Evolutionary conservation across 2,797 vertebrate genomes (phyloP), one percentile per base, ranked within the genome.

Genomic region (Rhinatrema bivittatum): DNA sequence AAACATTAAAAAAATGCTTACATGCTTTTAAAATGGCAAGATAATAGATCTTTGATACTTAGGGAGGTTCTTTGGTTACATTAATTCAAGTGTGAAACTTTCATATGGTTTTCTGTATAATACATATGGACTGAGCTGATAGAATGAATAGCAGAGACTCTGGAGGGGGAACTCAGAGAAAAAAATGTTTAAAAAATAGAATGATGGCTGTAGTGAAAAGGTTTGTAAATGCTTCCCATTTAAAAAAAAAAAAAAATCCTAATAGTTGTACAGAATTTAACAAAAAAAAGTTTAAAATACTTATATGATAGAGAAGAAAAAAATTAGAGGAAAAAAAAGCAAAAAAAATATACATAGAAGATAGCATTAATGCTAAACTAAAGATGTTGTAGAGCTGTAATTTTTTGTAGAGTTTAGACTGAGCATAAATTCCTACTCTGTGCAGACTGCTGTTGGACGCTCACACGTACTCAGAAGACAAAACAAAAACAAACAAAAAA

Each of bases 361-460:
- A 84, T 87, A 86, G 73, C 79, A 22, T 79, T 79, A 76, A 62
- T 86, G 83, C 84, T 85, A 85, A 84, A 78, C 71, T 77, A 79
- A 82, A 85, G 80, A 82, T 82, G 81, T 84, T 84, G 87, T 92
- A 91, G 90, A 92, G 91, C 83, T 94, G 90, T 94, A 87, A 81
- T 87, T 90, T 76, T 93, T 91, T 89, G 90, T 94, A 93, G 91
- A 89, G 84, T 93, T 92, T 94, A 93, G 90, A 87, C 70, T 84
- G 86, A 91, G 86, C 89, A 91, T 87, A 83, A 87, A 85, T 83
- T 86, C 86, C 86, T 86, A 89, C 84, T 90, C 72, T 77, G 87
- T 63, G 74, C 76, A 71, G 77, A 82, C 75, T 65, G 76, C 69
- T 73, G 68, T 70, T 58, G 61, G 70, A 75, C 85, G 82, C 82